Conservation (phyloP, 2,113 vertebrate species). For the Tyto alba region DNA sequence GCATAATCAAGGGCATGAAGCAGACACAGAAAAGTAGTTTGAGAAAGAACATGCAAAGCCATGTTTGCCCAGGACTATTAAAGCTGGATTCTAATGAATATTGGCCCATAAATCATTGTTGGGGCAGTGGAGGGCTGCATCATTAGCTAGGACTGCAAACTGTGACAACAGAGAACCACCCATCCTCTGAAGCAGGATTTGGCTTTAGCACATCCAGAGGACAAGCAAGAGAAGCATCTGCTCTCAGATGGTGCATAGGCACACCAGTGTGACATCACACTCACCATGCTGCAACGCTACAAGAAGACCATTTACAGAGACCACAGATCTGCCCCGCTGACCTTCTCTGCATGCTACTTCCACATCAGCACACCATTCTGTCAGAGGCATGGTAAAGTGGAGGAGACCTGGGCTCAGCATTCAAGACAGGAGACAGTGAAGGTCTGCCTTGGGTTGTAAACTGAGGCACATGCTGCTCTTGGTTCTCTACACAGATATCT, state of each 20-base stretch:
- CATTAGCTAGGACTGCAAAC: not conserved
- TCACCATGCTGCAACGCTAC: not conserved
- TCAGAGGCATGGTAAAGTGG: too few species aligned
- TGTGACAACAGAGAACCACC: not conserved
- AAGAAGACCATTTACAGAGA: not conserved
- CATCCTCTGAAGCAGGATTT: not conserved
- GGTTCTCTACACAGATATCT: not conserved
- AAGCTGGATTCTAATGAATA: not conserved
- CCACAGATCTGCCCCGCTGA: not conserved
- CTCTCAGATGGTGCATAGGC: not conserved
- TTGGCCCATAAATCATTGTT: not conserved
- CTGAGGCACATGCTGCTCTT: not conserved
- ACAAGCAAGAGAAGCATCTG: not conserved
- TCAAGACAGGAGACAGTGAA: not conserved
- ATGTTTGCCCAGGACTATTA: not conserved
- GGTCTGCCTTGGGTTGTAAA: not conserved
- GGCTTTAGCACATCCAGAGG: not conserved
- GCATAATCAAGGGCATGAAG: not conserved
- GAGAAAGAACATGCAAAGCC: not conserved
- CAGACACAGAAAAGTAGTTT: not conserved
- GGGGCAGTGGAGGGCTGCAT: not conserved
- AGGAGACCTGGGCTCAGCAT: not conserved
- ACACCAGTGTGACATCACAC: not conserved
- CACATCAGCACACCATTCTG: not conserved
- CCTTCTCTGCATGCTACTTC: not conserved